Base-by-base conservation (phyloP, 2,113 vertebrate species). In the Macroglossus sobrinus region DNA sequence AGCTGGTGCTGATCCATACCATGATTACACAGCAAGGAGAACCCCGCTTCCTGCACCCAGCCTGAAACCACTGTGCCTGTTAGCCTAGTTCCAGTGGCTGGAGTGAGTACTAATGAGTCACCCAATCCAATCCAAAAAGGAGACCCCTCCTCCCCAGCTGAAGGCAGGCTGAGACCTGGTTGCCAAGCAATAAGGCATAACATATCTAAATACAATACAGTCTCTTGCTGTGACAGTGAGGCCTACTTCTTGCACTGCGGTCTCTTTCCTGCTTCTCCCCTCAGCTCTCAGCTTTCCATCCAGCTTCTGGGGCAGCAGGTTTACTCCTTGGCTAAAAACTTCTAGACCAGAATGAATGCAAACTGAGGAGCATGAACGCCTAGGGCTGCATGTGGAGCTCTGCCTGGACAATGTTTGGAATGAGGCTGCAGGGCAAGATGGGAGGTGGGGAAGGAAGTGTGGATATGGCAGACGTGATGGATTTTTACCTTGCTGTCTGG, bases 141-240 rank as follows among this genome's bases (percentile, higher is more conserved):
- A 92, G 87, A 95, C 92, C 93, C 94, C 90, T 72, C 92, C 61
- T 72, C 79, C 87, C 66, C 4, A 7, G 75, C 35, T 2, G 45
- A 45, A 14, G 35, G 22, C 28, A 12, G 69, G 68, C 84, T 13
- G 71, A 94, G 78, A 69, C 47, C 86, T 30, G 91, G 97, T 97
- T 97, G 94, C 97, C 35, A 9, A 91, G 97, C 93, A 93, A 80
- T 76, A 78, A 89, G 93, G 96, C 97, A 96, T 19, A 97, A 97
- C 89, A 98, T 50, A n/a, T 40, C 24, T 93, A 96, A 98, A 97
- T 95, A 98, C 85, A 61, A 81, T 45, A 63, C 18, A 47, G n/a
- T 35, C 80, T 59, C 71, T 78, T 15, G 91, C 89, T 24, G 14
- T 45, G 40, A 72, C 50, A 43, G 38, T 7, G 63, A 82, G 71